Evolutionary conservation across 2,797 vertebrate species (phyloP), one percentile per base, ranked within the genome.

Genomic region (Takifugu ocellatus): DNA sequence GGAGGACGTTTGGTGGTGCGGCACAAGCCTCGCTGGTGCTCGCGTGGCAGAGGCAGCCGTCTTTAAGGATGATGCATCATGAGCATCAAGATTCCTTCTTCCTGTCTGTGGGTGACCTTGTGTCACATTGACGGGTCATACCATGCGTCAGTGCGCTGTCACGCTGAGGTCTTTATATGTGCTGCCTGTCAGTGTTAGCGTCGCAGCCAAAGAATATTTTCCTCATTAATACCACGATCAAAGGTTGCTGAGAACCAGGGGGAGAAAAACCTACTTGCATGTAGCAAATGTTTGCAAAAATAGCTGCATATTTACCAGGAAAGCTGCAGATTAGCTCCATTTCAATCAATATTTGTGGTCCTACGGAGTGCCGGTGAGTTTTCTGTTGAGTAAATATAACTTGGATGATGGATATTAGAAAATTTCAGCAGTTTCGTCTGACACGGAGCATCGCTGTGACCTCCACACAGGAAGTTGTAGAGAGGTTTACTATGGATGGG

Each of bases 41-140:
- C 48, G 72, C 47, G 55, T 6, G 49, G 50, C 59, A 68, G 56
- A 61, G 53, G 50, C 51, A 62, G 61, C 36, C 61, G 63, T 71
- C 49, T 53, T 56, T 67, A 21, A 46, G 29, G 68, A 44, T 56
- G 54, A 74, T 79, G 74, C 49, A 73, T 86, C 80, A 81, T 4
- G 42, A 58, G 27, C 68, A 77, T 84, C 71, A 75, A 59, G 59
- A 75, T 68, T 21, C 70, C 56, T 73, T 71, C 63, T 54, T 66
- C 65, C 69, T 70, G 62, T 68, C 69, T 68, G 62, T 68, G 63
- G 64, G 53, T 82, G 82, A 86, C 84, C 84, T 87, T 86, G 85
- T 79, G 66, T 64, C 6, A 24, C 61, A 62, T 48, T 66, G 72
- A 75, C 26, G 25, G 52, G 7, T 42, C 12, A 3, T 52, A 58